These are phyloP conservation scores for Psittacara wagleri DNA, from an alignment of 2,113 vertebrate species.

Conservation along the genomic window DNA sequence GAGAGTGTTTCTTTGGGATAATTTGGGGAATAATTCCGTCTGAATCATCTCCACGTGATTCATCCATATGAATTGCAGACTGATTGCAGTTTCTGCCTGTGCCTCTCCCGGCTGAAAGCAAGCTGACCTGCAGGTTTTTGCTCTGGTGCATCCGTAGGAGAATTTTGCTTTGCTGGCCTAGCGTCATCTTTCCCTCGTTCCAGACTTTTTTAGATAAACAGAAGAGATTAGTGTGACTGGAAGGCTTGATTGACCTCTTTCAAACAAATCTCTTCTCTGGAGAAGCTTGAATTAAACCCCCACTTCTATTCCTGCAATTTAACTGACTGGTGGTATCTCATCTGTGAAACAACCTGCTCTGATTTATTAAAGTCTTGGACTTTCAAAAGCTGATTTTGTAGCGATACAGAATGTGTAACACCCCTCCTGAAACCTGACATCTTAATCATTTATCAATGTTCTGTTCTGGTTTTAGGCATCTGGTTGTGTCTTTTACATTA, in stretches of 20 bases:
- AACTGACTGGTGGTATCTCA: not conserved
- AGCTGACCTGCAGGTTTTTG: conserved; percentile 29
- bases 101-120: not conserved
- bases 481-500: not conserved
- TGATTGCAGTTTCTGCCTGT: conserved; percentile 35
- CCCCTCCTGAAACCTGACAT: not conserved
- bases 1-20: not conserved
- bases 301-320: not conserved
- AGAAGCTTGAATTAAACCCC: conserved; percentile 15
- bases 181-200: not conserved
- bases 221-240: conserved; percentile 25
- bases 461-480: not conserved
- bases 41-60: conserved; percentile 8
- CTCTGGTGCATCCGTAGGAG: not conserved
- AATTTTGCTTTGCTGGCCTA: not conserved
- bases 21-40: not conserved
- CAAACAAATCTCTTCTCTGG: conserved; percentile 19
- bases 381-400: not conserved
- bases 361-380: not conserved
- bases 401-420: not conserved
- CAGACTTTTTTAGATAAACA: conserved; percentile 6
- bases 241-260: conserved; percentile 40
- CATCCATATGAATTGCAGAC: not conserved
- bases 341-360: not conserved
- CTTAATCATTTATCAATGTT: not conserved